phyloP scores from a whole-genome alignment of 2,888 invertebrate species.

The Euzophera pinguis region DNA sequence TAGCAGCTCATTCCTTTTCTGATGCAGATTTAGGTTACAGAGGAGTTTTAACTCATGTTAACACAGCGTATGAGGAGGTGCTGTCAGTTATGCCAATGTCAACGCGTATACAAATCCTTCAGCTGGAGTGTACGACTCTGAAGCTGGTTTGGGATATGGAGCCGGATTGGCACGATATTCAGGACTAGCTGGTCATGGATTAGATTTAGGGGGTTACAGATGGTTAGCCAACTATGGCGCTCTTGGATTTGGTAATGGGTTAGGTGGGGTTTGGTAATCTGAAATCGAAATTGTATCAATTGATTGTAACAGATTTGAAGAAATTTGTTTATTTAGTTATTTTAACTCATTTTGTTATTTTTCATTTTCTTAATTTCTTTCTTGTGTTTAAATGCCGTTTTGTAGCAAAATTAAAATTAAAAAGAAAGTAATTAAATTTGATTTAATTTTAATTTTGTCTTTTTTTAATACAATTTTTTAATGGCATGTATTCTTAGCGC shows the following conservation, averaged over 20 bases:
- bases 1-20: conserved; percentile 27
- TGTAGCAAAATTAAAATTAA: too few relatives aligned
- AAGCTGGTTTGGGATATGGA: conserved; percentile 24
- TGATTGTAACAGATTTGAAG: not conserved
- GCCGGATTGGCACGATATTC: not conserved
- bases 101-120: conserved; percentile 22
- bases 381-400: too few relatives aligned
- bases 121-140: conserved; percentile 18
- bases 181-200: not conserved
- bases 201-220: conserved; percentile 22
- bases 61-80: not conserved
- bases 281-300: not conserved
- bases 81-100: not conserved
- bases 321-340: not conserved
- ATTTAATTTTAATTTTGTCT: too few relatives aligned
- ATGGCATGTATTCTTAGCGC: too few relatives aligned
- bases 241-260: conserved; percentile 17
- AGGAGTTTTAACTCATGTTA: not conserved
- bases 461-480: too few relatives aligned
- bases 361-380: not conserved
- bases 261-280: conserved; percentile 1
- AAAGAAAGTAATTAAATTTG: too few relatives aligned
- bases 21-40: conserved; percentile 10
- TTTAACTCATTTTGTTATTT: not conserved
- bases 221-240: conserved; percentile 15